Percentiles rank a stretch among this genome's conserved stretches.
These are phyloP conservation scores for Pterobdella sp. DNA, from an alignment of 2,888 invertebrate species.

Conservation along the genomic window DNA sequence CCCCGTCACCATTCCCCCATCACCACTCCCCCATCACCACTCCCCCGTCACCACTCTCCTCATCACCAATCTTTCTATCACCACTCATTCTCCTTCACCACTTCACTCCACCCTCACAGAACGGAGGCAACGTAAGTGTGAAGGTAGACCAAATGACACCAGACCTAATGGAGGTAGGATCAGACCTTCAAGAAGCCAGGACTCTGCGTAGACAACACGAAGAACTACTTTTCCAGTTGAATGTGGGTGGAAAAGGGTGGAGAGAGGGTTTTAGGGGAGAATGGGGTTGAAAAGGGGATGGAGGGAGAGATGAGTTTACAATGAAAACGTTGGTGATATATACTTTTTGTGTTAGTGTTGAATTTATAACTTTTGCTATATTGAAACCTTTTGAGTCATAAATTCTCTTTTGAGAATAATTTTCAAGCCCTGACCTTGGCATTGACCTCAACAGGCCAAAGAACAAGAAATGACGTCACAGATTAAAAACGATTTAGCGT, in stretches of 20 bases:
- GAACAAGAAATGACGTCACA: neutral
- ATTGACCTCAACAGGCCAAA: conserved; percentile 11
- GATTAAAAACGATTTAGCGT: neutral
- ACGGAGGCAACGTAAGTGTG: conserved; percentile 71
- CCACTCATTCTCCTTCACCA: neutral
- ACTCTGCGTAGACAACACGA: conserved; percentile 70
- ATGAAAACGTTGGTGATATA: no score
- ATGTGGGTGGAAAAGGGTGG: conserved; percentile 55
- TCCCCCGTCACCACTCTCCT: neutral
- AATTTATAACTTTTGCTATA: no score
- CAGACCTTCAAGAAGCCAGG: conserved; percentile 66
- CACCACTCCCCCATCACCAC: neutral
- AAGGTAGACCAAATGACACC: conserved; percentile 79
- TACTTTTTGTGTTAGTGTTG: no score
- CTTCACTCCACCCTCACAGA: conserved; percentile 55
- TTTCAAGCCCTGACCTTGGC: no score
- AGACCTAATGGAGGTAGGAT: conserved; percentile 70
- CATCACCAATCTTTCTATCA: neutral
- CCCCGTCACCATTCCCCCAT: neutral
- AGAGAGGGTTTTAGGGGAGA: no score
- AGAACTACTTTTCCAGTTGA: conserved; percentile 72
- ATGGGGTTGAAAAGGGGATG: no score
- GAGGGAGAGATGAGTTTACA: no score
- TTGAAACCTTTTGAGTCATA: no score
- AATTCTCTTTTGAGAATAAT: no score